phyloP scores from a whole-genome alignment of 2,113 vertebrate species.

The Mobula birostris region DNA sequence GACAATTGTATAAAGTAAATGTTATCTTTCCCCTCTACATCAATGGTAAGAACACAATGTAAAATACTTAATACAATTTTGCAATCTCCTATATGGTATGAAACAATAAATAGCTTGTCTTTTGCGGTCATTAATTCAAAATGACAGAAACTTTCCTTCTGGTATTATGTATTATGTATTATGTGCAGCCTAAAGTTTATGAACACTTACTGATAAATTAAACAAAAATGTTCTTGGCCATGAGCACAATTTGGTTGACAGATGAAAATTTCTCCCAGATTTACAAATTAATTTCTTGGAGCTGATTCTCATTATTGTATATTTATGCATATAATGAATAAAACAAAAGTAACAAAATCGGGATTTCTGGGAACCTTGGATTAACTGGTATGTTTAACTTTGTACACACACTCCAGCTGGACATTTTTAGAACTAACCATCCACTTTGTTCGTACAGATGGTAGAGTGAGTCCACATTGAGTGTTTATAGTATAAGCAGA shows the following conservation, averaged over 20 bases:
- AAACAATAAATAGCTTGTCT: not conserved
- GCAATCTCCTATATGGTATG: not conserved
- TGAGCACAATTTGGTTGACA: not conserved
- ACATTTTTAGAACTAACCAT: no score
- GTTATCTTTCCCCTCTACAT: not conserved
- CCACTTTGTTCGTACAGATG: no score
- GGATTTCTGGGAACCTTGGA: no score
- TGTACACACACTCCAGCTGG: no score
- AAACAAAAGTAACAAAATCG: no score
- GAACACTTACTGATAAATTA: not conserved
- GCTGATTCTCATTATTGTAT: not conserved
- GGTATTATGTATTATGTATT: not conserved
- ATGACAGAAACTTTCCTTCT: not conserved
- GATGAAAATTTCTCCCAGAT: not conserved
- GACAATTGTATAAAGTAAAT: not conserved
- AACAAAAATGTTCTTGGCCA: not conserved
- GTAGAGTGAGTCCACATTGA: no score
- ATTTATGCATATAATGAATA: not conserved
- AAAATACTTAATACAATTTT: not conserved
- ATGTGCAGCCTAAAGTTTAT: not conserved
- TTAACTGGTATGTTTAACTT: no score
- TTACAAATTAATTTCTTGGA: not conserved
- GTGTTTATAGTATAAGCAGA: no score
- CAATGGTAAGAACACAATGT: not conserved
- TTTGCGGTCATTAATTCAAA: not conserved